Evolutionary conservation across 2,797 vertebrate genomes (phyloP), one percentile per base, ranked within the genome.

Genomic region (Microctenopoma lineatum): DNA sequence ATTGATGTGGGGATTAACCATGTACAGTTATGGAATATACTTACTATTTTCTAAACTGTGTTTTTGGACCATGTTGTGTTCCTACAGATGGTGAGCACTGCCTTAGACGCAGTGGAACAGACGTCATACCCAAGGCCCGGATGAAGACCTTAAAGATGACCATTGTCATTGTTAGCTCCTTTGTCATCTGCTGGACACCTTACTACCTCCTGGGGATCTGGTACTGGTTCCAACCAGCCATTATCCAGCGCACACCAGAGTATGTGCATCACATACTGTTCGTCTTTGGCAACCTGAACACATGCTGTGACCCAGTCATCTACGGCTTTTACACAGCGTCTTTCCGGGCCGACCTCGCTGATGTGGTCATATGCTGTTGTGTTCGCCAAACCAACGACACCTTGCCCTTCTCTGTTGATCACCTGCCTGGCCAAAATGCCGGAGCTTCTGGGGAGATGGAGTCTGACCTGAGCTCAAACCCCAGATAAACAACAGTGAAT

Each of bases 111-210:
- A 90, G 84, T 34, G 87, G 93, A 38, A 88, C 89, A 7, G 90
- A 96, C 44, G 92, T 93, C 83, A 95, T 96, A 75, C 93, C 94
- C 52, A 96, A 94, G 86, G 95, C 95, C 3, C 90, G 95, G 21
- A 94, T 96, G 93, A 96, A 96, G 92, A 96, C 94, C 2, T 91
- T 96, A 32, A 95, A 95, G 90, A 96, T 96, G 95, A 95, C 95
- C n/a, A 66, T 96, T 32, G 92, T 96, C 58, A 96, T 96, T 2
- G 95, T 96, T 14, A 88, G 92, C 56, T 96, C 95, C 7, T 96
- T 96, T 32, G 90, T 96, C 45, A 83, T 96, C 75, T 96, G 95
- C 75, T 96, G 95, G 95, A 96, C 95, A 1, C 95, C 95, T 0
- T 96, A 96, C 63, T 96, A 96, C 80, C 89, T 96, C 32, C 80